Conservation (phyloP, 2,113 vertebrate genomes). For the Grammomys dolichurus region DNA sequence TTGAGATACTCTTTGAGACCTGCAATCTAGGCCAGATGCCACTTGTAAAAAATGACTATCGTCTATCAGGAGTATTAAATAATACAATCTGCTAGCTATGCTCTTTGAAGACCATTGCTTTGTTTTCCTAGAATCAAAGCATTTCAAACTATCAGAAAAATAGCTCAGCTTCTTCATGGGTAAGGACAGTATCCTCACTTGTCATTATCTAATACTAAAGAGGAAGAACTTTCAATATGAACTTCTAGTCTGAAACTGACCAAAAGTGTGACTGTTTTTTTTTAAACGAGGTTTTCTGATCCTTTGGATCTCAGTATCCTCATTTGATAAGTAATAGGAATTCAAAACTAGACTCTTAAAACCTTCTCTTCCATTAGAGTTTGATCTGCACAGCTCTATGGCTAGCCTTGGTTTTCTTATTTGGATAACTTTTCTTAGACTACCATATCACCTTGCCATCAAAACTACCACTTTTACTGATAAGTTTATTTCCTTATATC, state of each 20-base stretch:
- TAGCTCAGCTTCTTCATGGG: background rate
- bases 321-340: background rate
- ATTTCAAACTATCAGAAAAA: slow-evolving; percentile 60
- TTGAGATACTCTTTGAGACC: slow-evolving; percentile 56
- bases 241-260: background rate
- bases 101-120: slow-evolving; percentile 72
- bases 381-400: slow-evolving; percentile 8
- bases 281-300: slow-evolving; percentile 33
- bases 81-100: slow-evolving; percentile 54
- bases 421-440: background rate
- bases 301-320: slow-evolving; percentile 22
- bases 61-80: slow-evolving; percentile 70
- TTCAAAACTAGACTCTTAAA: background rate
- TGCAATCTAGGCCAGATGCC: slow-evolving; percentile 62
- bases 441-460: background rate
- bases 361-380: background rate
- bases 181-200: background rate
- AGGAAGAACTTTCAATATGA: background rate
- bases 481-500: background rate
- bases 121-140: slow-evolving; percentile 56
- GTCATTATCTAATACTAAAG: slow-evolving; percentile 26
- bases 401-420: slow-evolving; percentile 42
- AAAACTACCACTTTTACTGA: slow-evolving; percentile 47
- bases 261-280: slow-evolving; percentile 11
- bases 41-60: slow-evolving; percentile 78